phyloP scores from a whole-genome alignment of 2,113 vertebrate genomes.

The Trinectes maculatus region DNA sequence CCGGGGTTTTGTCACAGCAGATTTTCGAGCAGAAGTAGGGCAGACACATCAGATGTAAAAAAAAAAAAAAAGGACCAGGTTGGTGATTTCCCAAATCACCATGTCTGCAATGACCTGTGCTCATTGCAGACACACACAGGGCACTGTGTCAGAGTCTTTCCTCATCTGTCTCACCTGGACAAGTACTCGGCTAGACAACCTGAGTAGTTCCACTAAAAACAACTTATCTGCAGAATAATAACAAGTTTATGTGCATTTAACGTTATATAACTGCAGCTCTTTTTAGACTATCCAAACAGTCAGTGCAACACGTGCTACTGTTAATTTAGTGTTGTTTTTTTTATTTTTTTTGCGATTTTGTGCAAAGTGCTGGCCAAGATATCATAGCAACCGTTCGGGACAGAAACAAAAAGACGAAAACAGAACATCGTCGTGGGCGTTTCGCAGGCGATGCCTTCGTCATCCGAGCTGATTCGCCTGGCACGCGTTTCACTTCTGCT shows the following conservation, averaged over 20 bases:
- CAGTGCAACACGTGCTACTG: neutral
- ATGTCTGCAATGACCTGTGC: no score
- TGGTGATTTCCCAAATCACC: neutral
- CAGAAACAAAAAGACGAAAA: conserved; percentile 39
- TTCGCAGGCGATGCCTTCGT: neutral
- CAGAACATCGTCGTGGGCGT: conserved; percentile 48
- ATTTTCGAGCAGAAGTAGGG: neutral
- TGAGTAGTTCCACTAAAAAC: no score
- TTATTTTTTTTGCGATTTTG: neutral
- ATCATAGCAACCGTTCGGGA: conserved; percentile 19
- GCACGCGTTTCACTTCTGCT: neutral
- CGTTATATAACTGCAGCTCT: no score
- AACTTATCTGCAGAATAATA: no score
- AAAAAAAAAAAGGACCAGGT: neutral
- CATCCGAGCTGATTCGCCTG: conserved; percentile 15
- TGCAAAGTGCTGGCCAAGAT: conserved; percentile 2
- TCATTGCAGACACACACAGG: no score
- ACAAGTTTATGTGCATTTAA: no score
- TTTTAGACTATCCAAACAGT: neutral
- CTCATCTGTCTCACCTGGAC: no score
- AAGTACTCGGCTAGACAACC: no score
- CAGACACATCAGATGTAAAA: neutral
- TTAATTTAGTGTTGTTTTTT: neutral
- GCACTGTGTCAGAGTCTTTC: no score
- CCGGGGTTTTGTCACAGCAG: neutral